These are phyloP conservation scores for Darevskia mixta DNA, from an alignment of 2,797 vertebrate genomes.

Conservation along the genomic window DNA sequence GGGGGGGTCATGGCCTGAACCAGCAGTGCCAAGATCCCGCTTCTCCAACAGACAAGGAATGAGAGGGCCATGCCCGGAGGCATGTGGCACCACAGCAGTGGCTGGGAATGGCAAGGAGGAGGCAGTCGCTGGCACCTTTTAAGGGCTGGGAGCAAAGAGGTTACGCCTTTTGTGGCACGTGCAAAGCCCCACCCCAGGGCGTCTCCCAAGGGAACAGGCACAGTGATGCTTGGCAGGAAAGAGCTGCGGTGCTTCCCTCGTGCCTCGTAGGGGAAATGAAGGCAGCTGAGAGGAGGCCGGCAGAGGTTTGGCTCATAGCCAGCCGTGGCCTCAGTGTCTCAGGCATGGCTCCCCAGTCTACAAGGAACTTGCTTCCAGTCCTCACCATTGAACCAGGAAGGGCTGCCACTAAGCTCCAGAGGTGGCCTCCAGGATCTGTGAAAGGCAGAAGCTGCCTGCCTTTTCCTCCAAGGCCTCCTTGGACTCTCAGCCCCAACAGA, in stretches of 20 bases:
- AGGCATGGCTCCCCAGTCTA: neutral
- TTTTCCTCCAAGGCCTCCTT: neutral
- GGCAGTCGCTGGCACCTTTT: neutral
- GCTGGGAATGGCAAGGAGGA: neutral
- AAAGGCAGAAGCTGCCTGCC: neutral
- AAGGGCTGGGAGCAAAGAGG: neutral
- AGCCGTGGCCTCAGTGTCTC: neutral
- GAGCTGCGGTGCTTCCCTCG: too few species aligned
- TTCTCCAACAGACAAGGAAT: conserved; percentile 9
- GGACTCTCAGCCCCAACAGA: neutral
- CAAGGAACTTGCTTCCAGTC: neutral
- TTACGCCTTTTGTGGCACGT: neutral
- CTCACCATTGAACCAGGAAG: neutral
- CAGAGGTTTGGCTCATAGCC: accelerated
- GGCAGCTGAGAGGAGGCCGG: neutral
- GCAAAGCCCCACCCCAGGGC: neutral
- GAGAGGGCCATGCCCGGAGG: neutral
- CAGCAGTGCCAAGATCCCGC: neutral
- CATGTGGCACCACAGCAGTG: neutral
- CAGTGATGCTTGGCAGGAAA: too few species aligned
- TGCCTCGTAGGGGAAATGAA: too few species aligned
- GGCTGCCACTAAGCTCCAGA: neutral
- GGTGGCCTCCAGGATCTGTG: neutral
- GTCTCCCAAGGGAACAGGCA: neutral
- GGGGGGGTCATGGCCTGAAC: conserved; percentile 18